phyloP scores from a whole-genome alignment of 2,888 invertebrate genomes.

The Sphecodes monilicornis region DNA sequence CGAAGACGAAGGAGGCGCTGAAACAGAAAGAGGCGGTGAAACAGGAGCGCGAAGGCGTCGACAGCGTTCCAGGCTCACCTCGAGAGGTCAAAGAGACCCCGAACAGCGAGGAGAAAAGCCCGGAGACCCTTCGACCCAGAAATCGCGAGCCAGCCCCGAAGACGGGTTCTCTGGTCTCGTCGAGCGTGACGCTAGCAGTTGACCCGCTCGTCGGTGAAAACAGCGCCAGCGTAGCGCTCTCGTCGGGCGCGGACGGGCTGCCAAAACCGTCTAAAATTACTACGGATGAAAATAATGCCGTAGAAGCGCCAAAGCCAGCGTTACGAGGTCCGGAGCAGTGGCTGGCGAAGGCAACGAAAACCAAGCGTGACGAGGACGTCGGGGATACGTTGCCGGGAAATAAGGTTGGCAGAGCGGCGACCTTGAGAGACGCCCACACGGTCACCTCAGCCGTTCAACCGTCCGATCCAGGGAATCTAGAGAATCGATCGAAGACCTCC shows the following conservation, averaged over 20 bases:
- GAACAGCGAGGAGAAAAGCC: slow-evolving; percentile 1
- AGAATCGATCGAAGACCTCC: not conserved
- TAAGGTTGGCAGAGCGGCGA: slow-evolving; percentile 49
- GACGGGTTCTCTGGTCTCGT: slow-evolving; percentile 9
- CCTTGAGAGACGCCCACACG: slow-evolving; percentile 46
- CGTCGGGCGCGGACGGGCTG: slow-evolving; percentile 58
- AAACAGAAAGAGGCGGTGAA: not conserved
- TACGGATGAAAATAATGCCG: slow-evolving; percentile 74
- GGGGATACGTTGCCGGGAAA: slow-evolving; percentile 54
- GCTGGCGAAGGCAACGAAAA: slow-evolving; percentile 62
- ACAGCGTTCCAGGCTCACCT: not conserved
- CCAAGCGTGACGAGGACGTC: slow-evolving; percentile 45
- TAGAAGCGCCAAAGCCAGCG: slow-evolving; percentile 73
- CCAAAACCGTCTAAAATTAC: slow-evolving; percentile 78
- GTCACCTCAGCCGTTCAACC: not conserved
- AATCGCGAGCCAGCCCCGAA: not conserved
- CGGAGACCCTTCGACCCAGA: not conserved
- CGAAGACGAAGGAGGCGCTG: not conserved
- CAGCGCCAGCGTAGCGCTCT: slow-evolving; percentile 51
- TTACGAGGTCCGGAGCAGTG: slow-evolving; percentile 59
- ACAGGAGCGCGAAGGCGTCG: not conserved
- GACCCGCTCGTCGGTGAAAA: slow-evolving; percentile 46
- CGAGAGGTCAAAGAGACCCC: not conserved
- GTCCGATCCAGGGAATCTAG: not conserved
- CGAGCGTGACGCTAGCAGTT: slow-evolving; percentile 27